Conservation (phyloP, 1,140 invertebrate genomes). For the Globodera rostochiensis region DNA sequence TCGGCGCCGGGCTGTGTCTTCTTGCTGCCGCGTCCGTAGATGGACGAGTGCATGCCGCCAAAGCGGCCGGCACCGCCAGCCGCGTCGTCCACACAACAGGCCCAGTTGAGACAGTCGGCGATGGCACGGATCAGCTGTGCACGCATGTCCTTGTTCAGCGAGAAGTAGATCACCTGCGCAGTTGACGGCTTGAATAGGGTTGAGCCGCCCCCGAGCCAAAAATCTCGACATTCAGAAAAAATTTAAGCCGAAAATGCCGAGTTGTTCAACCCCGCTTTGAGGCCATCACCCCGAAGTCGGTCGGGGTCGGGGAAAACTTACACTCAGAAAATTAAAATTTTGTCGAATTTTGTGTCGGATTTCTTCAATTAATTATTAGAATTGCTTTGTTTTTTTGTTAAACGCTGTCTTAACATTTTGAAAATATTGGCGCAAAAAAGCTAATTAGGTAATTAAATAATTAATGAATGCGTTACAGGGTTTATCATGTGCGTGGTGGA, state of each 20-base stretch:
- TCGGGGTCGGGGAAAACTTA: no score
- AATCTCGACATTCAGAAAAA: no score
- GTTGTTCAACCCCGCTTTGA: no score
- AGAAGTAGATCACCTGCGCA: slow-evolving; percentile 47
- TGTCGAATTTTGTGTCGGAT: no score
- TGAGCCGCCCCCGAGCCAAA: neutral
- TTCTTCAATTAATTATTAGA: no score
- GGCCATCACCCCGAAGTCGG: no score
- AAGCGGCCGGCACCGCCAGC: slow-evolving; percentile 24
- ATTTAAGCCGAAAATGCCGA: no score
- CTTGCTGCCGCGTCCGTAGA: slow-evolving; percentile 5
- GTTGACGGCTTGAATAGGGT: neutral
- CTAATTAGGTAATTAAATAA: neutral
- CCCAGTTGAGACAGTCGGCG: slow-evolving; percentile 39
- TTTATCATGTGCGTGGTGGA: slow-evolving; percentile 66
- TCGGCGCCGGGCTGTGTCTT: slow-evolving; percentile 12
- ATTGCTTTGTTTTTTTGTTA: no score
- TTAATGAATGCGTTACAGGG: slow-evolving; percentile 32
- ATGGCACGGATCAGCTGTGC: slow-evolving; percentile 45
- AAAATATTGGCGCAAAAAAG: no score
- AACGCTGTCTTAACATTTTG: no score
- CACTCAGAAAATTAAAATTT: no score
- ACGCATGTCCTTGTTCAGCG: slow-evolving; percentile 62
- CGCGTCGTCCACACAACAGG: slow-evolving; percentile 40
- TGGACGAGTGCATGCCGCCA: slow-evolving; percentile 26